Conservation (phyloP, 2,888 invertebrate genomes). For the Clepsis dumicolana region DNA sequence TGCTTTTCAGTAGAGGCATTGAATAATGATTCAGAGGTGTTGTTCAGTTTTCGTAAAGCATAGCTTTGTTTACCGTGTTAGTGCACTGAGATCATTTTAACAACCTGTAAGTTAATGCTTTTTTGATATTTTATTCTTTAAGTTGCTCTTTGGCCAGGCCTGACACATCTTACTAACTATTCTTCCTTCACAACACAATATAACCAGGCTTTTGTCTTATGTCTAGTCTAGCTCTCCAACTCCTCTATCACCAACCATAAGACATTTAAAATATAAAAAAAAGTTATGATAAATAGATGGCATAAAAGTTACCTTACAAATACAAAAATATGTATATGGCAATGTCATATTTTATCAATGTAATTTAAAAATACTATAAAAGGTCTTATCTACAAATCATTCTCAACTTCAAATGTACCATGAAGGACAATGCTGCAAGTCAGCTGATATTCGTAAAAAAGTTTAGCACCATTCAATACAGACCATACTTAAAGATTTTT, state of each 20-base stretch:
- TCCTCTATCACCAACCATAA: background rate
- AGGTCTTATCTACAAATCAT: conserved; percentile 3
- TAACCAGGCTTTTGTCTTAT: background rate
- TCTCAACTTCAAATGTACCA: conserved; percentile 12
- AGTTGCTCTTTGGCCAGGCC: background rate
- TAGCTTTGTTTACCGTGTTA: conserved; percentile 48
- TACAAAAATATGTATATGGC: too few species aligned
- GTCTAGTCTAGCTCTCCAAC: background rate
- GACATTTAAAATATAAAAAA: background rate
- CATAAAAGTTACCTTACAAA: too few species aligned
- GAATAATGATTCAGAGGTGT: conserved; percentile 47
- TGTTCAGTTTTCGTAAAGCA: conserved; percentile 51
- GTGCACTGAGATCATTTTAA: conserved; percentile 29
- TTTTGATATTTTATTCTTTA: conserved; percentile 1
- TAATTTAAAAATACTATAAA: too few species aligned
- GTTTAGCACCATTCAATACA: background rate
- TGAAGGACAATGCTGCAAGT: conserved; percentile 29
- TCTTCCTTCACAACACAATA: background rate
- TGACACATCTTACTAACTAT: conserved; percentile 24
- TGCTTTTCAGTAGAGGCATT: conserved; percentile 52
- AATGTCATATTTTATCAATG: too few species aligned
- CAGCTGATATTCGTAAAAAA: conserved; percentile 30
- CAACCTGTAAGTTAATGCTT: conserved; percentile 30
- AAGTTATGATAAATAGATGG: too few species aligned
- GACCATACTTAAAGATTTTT: too few species aligned